Evolutionary conservation across 2,888 invertebrate species (phyloP).

Genomic region (Folsomia candida): DNA sequence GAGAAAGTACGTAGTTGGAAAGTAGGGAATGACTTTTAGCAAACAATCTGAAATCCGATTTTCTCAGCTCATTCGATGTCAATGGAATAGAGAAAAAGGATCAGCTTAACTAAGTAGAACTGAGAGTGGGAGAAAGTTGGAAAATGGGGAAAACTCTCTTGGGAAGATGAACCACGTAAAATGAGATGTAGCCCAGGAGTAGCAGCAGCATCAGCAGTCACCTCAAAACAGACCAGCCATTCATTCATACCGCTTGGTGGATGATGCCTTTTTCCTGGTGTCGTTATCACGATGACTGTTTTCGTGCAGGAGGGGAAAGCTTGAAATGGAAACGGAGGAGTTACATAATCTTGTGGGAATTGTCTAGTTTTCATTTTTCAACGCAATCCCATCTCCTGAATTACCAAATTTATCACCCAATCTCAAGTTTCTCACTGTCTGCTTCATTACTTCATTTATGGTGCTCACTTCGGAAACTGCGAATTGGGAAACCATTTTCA

Average conservation of each 20-base stretch:
- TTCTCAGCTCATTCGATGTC: slow-evolving; percentile 15
- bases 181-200: not conserved
- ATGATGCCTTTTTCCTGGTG: not conserved
- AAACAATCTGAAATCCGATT: slow-evolving; percentile 30
- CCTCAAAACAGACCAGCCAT: not conserved
- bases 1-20: not conserved
- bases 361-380: slow-evolving; percentile 9
- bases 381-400: slow-evolving; percentile 19
- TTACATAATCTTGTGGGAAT: not conserved
- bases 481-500: not conserved
- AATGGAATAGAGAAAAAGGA: not conserved
- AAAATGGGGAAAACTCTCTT: not conserved
- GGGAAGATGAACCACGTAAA: not conserved
- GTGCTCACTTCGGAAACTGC: not conserved
- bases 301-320: not conserved
- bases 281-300: not conserved
- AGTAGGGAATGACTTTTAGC: slow-evolving; percentile 25
- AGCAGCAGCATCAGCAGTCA: not conserved
- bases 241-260: not conserved
- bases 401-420: slow-evolving; percentile 27
- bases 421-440: slow-evolving; percentile 6
- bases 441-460: not conserved
- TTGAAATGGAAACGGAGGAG: too few relatives aligned
- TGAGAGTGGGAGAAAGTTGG: not conserved
- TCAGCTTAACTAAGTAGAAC: not conserved